These are phyloP conservation scores for Drosophila murphyi DNA, from an alignment of 1,140 invertebrate species.

Conservation along the genomic window DNA sequence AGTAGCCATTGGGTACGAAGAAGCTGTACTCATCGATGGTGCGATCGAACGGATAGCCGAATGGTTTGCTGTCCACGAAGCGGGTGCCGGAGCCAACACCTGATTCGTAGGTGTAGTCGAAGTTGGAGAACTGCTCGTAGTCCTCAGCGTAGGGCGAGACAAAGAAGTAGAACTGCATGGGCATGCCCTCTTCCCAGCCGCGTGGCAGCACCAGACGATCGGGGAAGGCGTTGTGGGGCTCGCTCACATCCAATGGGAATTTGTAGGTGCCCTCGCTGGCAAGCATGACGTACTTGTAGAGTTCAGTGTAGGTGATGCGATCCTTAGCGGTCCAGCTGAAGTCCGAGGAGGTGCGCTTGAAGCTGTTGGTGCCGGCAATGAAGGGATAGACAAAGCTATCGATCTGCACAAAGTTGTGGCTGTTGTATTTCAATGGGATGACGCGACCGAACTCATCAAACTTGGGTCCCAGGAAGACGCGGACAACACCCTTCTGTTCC, in stretches of 20 bases:
- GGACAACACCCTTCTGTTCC: constrained; percentile 85
- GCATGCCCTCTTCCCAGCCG: constrained; percentile 87
- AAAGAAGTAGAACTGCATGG: constrained; percentile 87
- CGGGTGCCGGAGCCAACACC: constrained; percentile 73
- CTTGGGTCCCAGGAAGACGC: constrained; percentile 87
- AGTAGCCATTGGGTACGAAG: constrained; percentile 81
- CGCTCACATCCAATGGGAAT: constrained; percentile 85
- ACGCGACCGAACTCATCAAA: constrained; percentile 86
- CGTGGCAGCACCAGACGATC: constrained; percentile 87
- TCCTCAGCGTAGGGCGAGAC: constrained; percentile 84
- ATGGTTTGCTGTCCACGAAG: constrained; percentile 69
- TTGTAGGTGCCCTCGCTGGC: constrained; percentile 85
- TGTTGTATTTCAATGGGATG: constrained; percentile 86
- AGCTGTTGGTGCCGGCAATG: constrained; percentile 87
- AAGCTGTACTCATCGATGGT: constrained; percentile 77
- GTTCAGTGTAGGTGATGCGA: constrained; percentile 87
- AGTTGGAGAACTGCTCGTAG: constrained; percentile 67
- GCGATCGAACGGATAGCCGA: constrained; percentile 85
- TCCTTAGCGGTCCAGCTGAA: constrained; percentile 87
- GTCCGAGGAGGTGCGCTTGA: constrained; percentile 89
- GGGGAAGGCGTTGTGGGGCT: constrained; percentile 87
- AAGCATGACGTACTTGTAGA: constrained; percentile 86
- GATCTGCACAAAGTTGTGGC: constrained; percentile 88
- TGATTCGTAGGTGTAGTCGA: constrained; percentile 61
- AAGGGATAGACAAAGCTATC: constrained; percentile 89